Percentiles rank a stretch among this genome's conserved stretches.
Conservation (phyloP, 2,797 vertebrate species). For the Triplophysa yarkandensis region DNA sequence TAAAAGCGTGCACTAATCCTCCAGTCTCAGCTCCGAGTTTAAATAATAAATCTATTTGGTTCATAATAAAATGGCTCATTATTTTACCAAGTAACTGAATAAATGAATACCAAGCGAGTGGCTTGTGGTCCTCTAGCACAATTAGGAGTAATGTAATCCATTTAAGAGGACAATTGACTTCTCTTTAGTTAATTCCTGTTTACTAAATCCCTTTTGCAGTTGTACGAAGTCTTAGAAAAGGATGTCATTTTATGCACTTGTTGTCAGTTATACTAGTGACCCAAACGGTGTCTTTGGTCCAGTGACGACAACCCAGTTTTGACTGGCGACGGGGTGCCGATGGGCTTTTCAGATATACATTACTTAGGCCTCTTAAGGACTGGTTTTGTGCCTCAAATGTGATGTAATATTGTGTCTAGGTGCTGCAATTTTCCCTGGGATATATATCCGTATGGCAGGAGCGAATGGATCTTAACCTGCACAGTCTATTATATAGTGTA, state of each 20-base stretch:
- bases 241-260: slow-evolving; percentile 6
- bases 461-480: slow-evolving; percentile 53
- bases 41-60: slow-evolving; percentile 34
- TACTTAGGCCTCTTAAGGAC: slow-evolving; percentile 28
- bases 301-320: slow-evolving; percentile 36
- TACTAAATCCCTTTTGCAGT: slow-evolving; percentile 15
- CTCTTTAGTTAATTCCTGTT: slow-evolving; percentile 25
- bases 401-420: slow-evolving; percentile 49
- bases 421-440: slow-evolving; percentile 54
- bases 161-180: slow-evolving; percentile 31
- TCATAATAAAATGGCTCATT: slow-evolving; percentile 43
- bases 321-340: slow-evolving; percentile 21
- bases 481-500: slow-evolving; percentile 55
- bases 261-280: slow-evolving; percentile 3
- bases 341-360: slow-evolving; percentile 38
- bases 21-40: slow-evolving; percentile 7
- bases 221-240: neutral
- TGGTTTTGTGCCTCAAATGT: slow-evolving; percentile 43
- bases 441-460: slow-evolving; percentile 54
- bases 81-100: slow-evolving; percentile 49
- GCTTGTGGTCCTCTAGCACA: slow-evolving; percentile 24
- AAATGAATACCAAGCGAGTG: slow-evolving; percentile 44
- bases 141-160: slow-evolving; percentile 29
- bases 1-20: slow-evolving; percentile 26
- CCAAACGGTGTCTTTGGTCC: neutral